Evolutionary conservation across 2,113 vertebrate species (phyloP).

Genomic region (Pomatorhinus ruficollis): DNA sequence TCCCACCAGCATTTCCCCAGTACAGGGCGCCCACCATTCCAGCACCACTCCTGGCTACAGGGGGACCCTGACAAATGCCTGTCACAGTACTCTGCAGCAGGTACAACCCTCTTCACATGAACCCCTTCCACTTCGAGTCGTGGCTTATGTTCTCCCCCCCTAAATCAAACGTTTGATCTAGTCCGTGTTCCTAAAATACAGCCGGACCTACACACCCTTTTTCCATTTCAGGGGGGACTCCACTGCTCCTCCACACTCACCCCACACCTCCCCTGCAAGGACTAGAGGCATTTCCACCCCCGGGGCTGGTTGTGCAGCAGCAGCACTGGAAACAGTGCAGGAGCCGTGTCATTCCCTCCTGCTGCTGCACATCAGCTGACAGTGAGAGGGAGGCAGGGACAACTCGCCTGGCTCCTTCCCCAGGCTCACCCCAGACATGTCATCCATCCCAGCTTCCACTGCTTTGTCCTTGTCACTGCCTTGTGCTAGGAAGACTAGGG

Average conservation of each 20-base stretch:
- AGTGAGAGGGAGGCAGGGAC: background rate
- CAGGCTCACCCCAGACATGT: background rate
- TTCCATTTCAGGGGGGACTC: background rate
- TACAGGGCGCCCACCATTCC: background rate
- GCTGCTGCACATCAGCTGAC: slow-evolving; percentile 12
- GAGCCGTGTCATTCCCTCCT: slow-evolving; percentile 35
- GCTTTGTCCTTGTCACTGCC: background rate
- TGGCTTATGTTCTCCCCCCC: background rate
- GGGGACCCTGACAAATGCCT: background rate
- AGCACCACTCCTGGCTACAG: background rate
- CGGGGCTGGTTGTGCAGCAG: background rate
- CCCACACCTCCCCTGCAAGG: background rate
- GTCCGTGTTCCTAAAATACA: background rate
- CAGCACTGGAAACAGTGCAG: background rate
- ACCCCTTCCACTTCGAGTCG: background rate
- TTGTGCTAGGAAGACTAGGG: background rate
- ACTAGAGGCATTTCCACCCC: background rate
- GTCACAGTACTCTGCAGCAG: background rate
- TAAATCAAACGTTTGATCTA: background rate
- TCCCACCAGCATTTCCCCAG: background rate
- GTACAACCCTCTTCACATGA: background rate
- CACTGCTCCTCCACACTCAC: background rate
- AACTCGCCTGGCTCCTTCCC: background rate
- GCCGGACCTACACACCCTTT: background rate
- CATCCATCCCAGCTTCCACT: background rate